Evolutionary conservation across 2,113 vertebrate genomes (phyloP).

Genomic region (Elephas maximus): DNA sequence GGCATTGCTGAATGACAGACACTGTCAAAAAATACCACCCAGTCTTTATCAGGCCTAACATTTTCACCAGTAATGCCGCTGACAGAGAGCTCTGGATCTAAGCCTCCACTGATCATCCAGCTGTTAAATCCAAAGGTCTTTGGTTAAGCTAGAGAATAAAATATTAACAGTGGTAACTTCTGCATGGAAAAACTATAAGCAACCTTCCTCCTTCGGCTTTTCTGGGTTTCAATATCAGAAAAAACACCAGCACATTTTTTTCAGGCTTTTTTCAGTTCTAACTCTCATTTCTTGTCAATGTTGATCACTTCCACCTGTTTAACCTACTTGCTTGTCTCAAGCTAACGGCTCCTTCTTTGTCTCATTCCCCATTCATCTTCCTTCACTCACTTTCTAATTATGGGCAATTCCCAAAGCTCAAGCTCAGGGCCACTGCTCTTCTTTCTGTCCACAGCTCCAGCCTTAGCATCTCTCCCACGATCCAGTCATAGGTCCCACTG

Average conservation of each 20-base stretch:
- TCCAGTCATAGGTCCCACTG: neutral
- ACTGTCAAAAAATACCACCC: neutral
- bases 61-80: slow-evolving; percentile 4
- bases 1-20: neutral
- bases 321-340: neutral
- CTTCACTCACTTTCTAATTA: slow-evolving; percentile 5
- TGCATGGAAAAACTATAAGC: neutral
- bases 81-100: neutral
- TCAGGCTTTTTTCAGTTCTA: slow-evolving; percentile 27
- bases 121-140: slow-evolving; percentile 5
- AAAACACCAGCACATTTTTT: neutral
- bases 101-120: neutral
- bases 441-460: neutral
- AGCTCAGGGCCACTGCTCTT: neutral
- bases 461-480: slow-evolving; percentile 27
- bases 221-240: neutral
- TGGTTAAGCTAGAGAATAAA: neutral
- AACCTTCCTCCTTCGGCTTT: slow-evolving; percentile 46
- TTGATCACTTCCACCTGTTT: neutral
- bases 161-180: neutral
- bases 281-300: slow-evolving; percentile 21
- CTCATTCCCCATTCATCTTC: neutral
- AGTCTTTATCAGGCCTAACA: slow-evolving; percentile 32
- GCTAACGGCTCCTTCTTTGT: neutral
- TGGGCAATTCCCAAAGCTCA: neutral